phyloP scores from a whole-genome alignment of 2,797 vertebrate species.

The Margarornis squamiger region DNA sequence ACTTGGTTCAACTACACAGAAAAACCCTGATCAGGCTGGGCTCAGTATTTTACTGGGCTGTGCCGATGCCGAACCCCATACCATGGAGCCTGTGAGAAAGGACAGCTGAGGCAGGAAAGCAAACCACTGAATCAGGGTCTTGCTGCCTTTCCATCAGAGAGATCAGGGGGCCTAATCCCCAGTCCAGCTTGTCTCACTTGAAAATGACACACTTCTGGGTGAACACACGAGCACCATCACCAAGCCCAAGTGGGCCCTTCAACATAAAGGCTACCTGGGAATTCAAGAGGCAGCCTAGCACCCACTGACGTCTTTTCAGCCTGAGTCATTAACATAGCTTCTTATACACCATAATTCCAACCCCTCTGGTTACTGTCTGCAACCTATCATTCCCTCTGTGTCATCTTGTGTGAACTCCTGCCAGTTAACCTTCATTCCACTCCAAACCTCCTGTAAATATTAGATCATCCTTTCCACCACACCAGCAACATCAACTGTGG shows the following conservation, averaged over 20 bases:
- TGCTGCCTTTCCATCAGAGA: not conserved
- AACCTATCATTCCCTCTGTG: not conserved
- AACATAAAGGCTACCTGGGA: not conserved
- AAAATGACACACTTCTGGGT: not conserved
- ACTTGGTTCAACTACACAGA: not conserved
- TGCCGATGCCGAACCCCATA: not conserved
- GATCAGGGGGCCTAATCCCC: accelerated
- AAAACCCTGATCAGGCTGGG: not conserved
- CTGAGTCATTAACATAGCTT: not conserved
- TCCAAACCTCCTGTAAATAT: not conserved
- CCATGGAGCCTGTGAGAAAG: accelerated
- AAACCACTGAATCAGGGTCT: not conserved
- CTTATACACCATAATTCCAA: not conserved
- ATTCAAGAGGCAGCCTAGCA: not conserved
- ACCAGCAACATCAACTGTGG: not conserved
- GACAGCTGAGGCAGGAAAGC: not conserved
- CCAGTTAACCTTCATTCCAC: not conserved
- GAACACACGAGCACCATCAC: not conserved
- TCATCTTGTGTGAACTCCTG: not conserved
- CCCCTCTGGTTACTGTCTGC: not conserved
- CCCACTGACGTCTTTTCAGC: not conserved
- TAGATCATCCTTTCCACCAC: not conserved
- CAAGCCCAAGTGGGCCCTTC: not conserved
- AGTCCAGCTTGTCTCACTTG: not conserved
- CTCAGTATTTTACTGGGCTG: not conserved